These are phyloP conservation scores for Cheiracanthium punctorium DNA, from an alignment of 2,888 invertebrate species.

Conservation along the genomic window DNA sequence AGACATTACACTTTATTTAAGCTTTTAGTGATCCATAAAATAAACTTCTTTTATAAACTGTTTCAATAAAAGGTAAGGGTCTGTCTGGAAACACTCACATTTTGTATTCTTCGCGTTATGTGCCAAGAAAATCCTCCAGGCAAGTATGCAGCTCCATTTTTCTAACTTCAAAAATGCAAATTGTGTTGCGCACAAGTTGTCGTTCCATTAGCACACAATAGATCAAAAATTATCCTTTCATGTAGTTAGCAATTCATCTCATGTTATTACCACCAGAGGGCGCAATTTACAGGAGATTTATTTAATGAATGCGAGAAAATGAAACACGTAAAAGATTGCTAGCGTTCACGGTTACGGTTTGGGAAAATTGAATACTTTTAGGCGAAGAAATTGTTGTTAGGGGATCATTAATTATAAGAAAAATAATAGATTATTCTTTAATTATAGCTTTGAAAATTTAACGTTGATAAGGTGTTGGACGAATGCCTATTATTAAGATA, in stretches of 20 bases:
- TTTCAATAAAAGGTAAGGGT: too few species aligned
- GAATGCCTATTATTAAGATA: constrained; percentile 3
- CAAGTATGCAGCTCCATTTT: too few species aligned
- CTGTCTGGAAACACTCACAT: too few species aligned
- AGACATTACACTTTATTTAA: too few species aligned
- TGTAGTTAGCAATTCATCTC: not conserved
- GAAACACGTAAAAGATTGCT: not conserved
- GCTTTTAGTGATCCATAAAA: too few species aligned
- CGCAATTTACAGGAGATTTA: not conserved
- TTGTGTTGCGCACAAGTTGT: not conserved
- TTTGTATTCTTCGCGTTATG: too few species aligned
- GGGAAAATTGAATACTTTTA: not conserved
- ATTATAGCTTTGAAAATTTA: not conserved
- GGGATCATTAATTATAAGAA: constrained; percentile 3
- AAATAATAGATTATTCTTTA: constrained; percentile 1
- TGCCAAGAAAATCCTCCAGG: too few species aligned
- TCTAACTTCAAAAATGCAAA: not conserved
- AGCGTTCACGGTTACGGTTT: not conserved
- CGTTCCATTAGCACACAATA: not conserved
- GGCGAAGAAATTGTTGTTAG: not conserved
- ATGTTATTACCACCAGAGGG: not conserved
- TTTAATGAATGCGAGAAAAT: not conserved
- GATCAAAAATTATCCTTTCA: not conserved
- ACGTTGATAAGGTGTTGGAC: constrained; percentile 8
- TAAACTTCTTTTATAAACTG: too few species aligned